Conservation (phyloP, 2,797 vertebrate species). For the Taenioides sp. region DNA sequence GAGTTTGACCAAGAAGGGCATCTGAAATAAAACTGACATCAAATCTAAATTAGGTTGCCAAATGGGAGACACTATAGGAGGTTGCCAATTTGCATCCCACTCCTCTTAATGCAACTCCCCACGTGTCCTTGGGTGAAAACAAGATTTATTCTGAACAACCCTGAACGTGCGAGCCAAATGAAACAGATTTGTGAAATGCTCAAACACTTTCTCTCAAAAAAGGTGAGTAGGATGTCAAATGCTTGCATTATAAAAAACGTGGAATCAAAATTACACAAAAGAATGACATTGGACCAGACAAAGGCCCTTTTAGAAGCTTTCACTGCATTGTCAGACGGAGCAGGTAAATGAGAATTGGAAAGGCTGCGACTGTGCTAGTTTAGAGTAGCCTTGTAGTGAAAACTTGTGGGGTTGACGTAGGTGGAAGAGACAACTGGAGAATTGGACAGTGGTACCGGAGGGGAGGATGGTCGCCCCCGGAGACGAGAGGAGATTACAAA, state of each 20-base stretch:
- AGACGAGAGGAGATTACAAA: constrained; percentile 35
- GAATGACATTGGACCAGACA: not conserved
- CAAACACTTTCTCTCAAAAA: not conserved
- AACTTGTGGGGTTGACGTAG: constrained; percentile 56
- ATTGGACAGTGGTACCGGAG: constrained; percentile 52
- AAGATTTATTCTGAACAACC: not conserved
- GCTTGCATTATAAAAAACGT: not conserved
- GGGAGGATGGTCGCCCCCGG: constrained; percentile 15
- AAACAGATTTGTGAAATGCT: not conserved
- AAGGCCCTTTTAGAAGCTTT: not conserved
- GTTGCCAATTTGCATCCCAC: not conserved
- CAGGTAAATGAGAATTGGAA: constrained; percentile 45
- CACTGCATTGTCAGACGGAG: not conserved
- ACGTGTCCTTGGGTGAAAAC: not conserved
- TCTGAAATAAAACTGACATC: not conserved
- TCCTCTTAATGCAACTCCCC: no score
- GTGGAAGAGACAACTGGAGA: constrained; percentile 64
- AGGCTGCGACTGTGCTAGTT: constrained; percentile 40
- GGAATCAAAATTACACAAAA: not conserved
- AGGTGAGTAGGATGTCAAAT: not conserved
- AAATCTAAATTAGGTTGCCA: not conserved
- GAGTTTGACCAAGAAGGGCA: not conserved
- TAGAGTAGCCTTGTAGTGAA: constrained; percentile 41
- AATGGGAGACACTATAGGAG: not conserved
- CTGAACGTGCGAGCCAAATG: not conserved